Evolutionary conservation across 2,113 vertebrate genomes (phyloP), one percentile per base, ranked within the genome.

Genomic region (Megaptera novaeangliae): DNA sequence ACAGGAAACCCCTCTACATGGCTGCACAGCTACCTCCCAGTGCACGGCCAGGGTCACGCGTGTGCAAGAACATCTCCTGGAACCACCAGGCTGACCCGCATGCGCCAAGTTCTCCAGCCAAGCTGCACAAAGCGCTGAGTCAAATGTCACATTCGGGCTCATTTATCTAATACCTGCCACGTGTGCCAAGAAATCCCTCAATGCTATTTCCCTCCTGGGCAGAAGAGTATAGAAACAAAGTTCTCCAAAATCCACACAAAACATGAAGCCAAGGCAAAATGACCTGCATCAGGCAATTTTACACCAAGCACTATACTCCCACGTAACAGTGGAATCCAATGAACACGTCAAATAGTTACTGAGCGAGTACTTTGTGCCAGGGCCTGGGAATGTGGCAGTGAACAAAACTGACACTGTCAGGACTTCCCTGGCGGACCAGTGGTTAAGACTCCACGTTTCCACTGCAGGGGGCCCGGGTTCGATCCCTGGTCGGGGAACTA

Each of bases 121-220:
- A 20, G 72, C 81, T 27, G 9, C 69, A 59, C 1, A 0, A 39
- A 93, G 63, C 4, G 10, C 83, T 46, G 74, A 90, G 87, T 55
- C 80, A n/a, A 90, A 78, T 57, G 83, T 88, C 92, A 94, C 74
- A 27, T 59, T 61, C 46, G 44, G 44, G 90, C 68, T 97, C 92
- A 75, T 89, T 57, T 72, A 72, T 46, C 95, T 72, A 27, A 63
- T 55, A 87, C 61, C 63, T 39, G 23, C 59, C 25, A n/a, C 0
- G 0, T 2, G 5, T 46, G 64, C 89, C 86, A 82, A 89, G 93
- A 93, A 93, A 72, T 92, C 77, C 46, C 92, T 92, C n/a, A 34
- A 15, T 86, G 88, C 31, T 25, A 31, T 55, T 83, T 61, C 72
- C 71, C 52, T 52, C 52, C 52, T 52, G 69, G 17, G 61, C 52